Evolutionary conservation across 2,113 vertebrate genomes (phyloP).

Genomic region (Oreochromis tanganicae): DNA sequence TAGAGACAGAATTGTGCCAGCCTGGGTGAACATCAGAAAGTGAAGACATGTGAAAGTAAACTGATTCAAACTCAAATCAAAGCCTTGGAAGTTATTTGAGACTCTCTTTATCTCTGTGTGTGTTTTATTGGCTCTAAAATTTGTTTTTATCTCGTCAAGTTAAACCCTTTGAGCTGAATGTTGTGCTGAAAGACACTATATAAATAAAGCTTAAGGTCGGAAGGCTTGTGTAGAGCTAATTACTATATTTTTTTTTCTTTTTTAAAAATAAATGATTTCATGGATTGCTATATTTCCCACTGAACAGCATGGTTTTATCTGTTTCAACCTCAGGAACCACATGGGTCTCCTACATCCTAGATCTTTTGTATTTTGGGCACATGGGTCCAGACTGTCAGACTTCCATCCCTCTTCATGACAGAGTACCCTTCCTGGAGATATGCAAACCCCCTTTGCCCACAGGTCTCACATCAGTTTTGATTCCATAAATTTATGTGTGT

Average conservation of each 20-base stretch:
- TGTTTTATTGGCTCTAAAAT: background rate
- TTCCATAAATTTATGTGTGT: background rate
- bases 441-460: background rate
- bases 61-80: background rate
- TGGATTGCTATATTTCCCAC: background rate
- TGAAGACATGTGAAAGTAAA: background rate
- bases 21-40: background rate
- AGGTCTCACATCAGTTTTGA: background rate
- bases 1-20: background rate
- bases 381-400: conserved; percentile 38
- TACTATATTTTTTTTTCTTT: background rate
- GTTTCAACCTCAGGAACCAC: conserved; percentile 66
- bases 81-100: background rate
- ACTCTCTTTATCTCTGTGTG: background rate
- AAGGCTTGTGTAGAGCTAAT: background rate
- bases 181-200: background rate
- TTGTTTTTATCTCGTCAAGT: too few species aligned
- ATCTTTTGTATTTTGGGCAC: conserved; percentile 63
- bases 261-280: background rate
- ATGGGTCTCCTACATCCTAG: conserved; percentile 74
- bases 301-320: background rate
- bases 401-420: conserved; percentile 44
- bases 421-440: conserved; percentile 74
- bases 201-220: background rate
- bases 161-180: background rate